Evolutionary conservation across 2,113 vertebrate genomes (phyloP), one percentile per base, ranked within the genome.

Genomic region (Mus spicilegus): DNA sequence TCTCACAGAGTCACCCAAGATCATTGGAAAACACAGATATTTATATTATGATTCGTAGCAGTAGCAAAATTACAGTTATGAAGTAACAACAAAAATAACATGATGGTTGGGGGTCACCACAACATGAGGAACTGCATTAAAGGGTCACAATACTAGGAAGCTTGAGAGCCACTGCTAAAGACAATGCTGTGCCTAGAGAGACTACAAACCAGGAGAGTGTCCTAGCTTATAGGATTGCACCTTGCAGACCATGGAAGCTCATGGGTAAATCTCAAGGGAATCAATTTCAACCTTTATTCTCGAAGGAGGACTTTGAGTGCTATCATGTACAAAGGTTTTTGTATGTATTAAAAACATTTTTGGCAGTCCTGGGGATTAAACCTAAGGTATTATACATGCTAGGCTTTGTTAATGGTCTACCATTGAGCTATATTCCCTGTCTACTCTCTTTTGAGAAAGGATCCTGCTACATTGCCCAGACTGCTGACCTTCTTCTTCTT

Each of bases 221-320:
- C 5, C 11, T 49, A 87, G 12, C 39, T 65, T 84, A 69, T 26
- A 33, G 8, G 26, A n/a, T 8, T 76, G 16, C 4, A 81, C 33
- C 24, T 93, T 92, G 75, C 8, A 65, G 77, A 73, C 69, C 42
- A 46, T 0, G 0, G 30, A 88, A 85, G 61, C 61, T 56, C 63
- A 73, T 20, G 58, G 28, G 26, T 56, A 33, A 77, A 54, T 89
- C 70, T 92, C 70, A 91, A 96, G 65, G 72, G 95, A 95, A 81
- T 90, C 3, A 46, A 26, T 92, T 76, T 90, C 72, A 89, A 89
- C 70, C 36, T 91, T 93, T 78, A 63, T 73, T 73, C 75, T 92
- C 51, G 92, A 75, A 91, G 56, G 89, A 26, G n/a, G 63, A 93
- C 17, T 94, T 87, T 91, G n/a, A 17, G 58, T 39, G 14, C 3